Evolutionary conservation across 2,113 vertebrate genomes (phyloP), one percentile per base, ranked within the genome.

Genomic region (Cathartes aura): DNA sequence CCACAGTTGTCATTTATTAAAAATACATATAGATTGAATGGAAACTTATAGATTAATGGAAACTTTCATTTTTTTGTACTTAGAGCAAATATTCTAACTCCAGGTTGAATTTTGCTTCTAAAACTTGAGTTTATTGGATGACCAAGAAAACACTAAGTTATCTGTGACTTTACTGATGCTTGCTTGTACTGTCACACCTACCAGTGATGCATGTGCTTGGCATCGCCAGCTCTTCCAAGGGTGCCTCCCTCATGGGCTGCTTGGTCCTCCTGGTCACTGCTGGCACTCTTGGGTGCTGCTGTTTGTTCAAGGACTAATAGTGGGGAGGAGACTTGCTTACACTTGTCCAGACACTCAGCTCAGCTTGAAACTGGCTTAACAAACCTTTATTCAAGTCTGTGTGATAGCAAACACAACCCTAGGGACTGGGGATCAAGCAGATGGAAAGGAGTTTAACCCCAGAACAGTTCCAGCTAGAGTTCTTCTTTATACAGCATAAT

Each of bases 361-460:
- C 67, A 60, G 76, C 82, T 82, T 19, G 0, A 73, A 71, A 47
- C 53, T 45, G 72, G 12, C 36, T 89, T 66, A 58, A 78, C 36
- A 87, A 93, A 87, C 81, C 36, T 87, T 87, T 66, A 34, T 52
- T 91, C 13, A 48, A 27, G 27, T 48, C 70, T 1, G 1, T n/a
- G 45, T 66, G 82, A 67, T 6, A 53, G 60, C 14, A 71, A 91
- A 90, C 36, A 20, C 16, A 52, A 91, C 96, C 81, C 76, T 55
- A 32, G 72, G 72, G 93, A 64, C 67, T 60, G 47, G 72, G 84
- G 72, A 94, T 94, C 76, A 74, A 89, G 93, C 42, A 73, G 84
- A 71, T 85, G 55, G 82, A 73, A 81, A 87, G 53, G 86, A 91
- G 42, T 94, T 95, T 78, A 89, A 91, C 87, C 68, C 95, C 60